phyloP scores from a whole-genome alignment of 2,113 vertebrate species.

The Mionectes macconnelli region DNA sequence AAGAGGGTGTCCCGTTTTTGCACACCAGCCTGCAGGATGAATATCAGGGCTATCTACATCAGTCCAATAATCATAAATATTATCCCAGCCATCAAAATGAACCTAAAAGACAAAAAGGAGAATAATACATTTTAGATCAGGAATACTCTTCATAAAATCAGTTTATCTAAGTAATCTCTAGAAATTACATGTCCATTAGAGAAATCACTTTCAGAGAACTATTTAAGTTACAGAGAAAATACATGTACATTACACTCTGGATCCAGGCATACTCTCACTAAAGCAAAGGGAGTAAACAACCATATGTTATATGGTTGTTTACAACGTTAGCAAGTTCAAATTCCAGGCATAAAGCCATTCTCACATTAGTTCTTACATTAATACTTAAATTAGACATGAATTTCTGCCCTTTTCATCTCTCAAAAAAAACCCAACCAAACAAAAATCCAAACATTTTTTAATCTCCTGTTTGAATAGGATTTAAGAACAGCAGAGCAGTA shows the following conservation, averaged over 20 bases:
- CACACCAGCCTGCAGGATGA: slow-evolving; percentile 86
- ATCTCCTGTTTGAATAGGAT: not conserved
- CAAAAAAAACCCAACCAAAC: not conserved
- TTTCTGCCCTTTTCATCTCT: not conserved
- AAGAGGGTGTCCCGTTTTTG: slow-evolving; percentile 82
- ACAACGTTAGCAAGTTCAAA: not conserved
- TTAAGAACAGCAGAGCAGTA: not conserved
- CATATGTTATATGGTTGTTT: not conserved
- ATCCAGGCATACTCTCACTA: not conserved
- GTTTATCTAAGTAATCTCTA: not conserved
- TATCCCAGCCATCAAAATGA: slow-evolving; percentile 86
- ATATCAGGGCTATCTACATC: slow-evolving; percentile 85
- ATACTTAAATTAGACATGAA: not conserved
- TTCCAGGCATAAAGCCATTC: not conserved
- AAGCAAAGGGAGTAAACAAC: not conserved
- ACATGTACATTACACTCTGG: not conserved
- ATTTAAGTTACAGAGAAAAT: not conserved
- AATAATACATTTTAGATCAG: not conserved
- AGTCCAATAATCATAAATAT: slow-evolving; percentile 83
- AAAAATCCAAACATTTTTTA: not conserved
- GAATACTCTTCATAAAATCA: not conserved
- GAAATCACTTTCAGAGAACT: not conserved
- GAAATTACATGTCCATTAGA: not conserved
- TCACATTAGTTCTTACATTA: not conserved
- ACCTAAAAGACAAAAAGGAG: slow-evolving; percentile 62